Conservation (phyloP, 2,888 invertebrate species). For the Orchestes rusci region DNA sequence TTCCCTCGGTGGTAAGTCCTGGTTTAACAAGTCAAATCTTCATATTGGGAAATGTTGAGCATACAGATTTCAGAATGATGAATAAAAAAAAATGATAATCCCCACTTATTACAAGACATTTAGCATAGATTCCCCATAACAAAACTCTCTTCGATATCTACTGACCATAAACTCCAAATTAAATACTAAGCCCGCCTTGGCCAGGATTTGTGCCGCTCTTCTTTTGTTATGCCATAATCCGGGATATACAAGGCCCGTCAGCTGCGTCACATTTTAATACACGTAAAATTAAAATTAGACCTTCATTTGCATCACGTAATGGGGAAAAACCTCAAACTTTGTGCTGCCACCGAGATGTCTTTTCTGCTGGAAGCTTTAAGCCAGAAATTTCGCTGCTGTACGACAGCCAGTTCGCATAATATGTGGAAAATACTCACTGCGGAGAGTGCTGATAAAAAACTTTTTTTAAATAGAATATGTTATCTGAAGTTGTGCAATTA, state of each 20-base stretch:
- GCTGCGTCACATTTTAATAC: slow-evolving; percentile 52
- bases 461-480: no score
- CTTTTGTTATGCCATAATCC: slow-evolving; percentile 42
- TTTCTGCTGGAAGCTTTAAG: slow-evolving; percentile 21
- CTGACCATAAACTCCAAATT: slow-evolving; percentile 23
- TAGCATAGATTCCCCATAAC: no score
- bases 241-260: slow-evolving; percentile 44
- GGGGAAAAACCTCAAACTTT: slow-evolving; percentile 44
- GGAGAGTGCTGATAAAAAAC: no score
- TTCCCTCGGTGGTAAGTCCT: no score
- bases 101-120: no score
- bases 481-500: no score
- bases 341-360: slow-evolving; percentile 23
- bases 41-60: no score
- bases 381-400: slow-evolving; percentile 17
- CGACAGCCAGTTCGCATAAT: slow-evolving; percentile 18
- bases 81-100: no score
- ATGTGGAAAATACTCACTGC: slow-evolving; percentile 14
- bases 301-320: slow-evolving; percentile 54
- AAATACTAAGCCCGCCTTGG: slow-evolving; percentile 39
- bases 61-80: no score
- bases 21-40: no score
- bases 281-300: slow-evolving; percentile 55
- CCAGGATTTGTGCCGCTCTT: slow-evolving; percentile 29
- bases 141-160: no score